A percentile compares a stretch with the other conserved stretches of the same genome.
These are phyloP conservation scores for Cryptoblepharus egeriae DNA, from an alignment of 2,797 vertebrate species.

Conservation along the genomic window DNA sequence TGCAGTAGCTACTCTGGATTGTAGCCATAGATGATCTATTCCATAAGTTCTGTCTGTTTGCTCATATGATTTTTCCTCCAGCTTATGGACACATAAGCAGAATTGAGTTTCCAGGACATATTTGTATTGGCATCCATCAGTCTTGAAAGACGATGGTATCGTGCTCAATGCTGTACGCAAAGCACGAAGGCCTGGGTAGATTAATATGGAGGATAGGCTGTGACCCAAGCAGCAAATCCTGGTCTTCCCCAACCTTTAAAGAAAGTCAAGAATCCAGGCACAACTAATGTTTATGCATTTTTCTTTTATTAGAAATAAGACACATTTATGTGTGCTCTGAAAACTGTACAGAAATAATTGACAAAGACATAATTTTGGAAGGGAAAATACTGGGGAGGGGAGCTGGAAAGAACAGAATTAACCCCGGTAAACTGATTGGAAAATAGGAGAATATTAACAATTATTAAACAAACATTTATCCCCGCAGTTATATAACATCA, in stretches of 20 bases:
- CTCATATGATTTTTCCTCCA: too few relatives aligned
- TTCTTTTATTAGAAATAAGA: conserved; percentile 96
- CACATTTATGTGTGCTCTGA: conserved; percentile 98
- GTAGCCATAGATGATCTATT: too few relatives aligned
- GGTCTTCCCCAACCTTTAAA: not conserved
- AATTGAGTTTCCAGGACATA: not conserved
- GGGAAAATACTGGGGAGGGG: conserved; percentile 50
- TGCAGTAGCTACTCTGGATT: too few relatives aligned
- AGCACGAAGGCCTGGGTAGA: too few relatives aligned
- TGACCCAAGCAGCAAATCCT: too few relatives aligned
- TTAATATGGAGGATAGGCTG: too few relatives aligned
- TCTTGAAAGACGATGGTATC: too few relatives aligned
- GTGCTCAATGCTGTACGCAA: too few relatives aligned
- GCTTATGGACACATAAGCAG: too few relatives aligned
- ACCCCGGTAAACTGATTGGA: conserved; percentile 66
- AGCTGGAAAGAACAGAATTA: conserved; percentile 71
- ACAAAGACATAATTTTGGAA: conserved; percentile 45
- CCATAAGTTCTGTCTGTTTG: too few relatives aligned
- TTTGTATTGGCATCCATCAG: too few relatives aligned
- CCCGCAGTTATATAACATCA: conserved; percentile 65
- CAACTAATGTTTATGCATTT: conserved; percentile 60
- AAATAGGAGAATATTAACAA: conserved; percentile 76
- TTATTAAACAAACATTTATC: conserved; percentile 72
- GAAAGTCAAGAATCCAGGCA: conserved; percentile 53
- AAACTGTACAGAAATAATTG: conserved; percentile 92